phyloP scores from a whole-genome alignment of 2,113 vertebrate species.

The Oxyruncus cristatus region DNA sequence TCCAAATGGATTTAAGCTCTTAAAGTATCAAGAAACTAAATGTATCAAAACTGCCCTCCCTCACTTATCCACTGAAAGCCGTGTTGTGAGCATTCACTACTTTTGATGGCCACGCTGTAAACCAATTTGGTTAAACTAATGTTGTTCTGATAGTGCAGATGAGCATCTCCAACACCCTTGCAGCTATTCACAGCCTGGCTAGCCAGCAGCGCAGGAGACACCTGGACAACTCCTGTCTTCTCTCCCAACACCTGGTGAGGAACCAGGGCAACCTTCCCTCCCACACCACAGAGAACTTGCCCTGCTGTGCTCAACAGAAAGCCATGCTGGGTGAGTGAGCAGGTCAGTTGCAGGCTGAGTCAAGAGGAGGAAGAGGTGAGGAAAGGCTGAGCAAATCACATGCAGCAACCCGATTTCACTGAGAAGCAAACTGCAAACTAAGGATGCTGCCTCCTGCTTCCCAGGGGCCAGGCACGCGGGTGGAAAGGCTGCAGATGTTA shows the following conservation, averaged over 20 bases:
- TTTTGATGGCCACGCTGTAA: not conserved
- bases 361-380: not conserved
- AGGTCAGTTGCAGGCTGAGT: rapidly evolving
- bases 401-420: rapidly evolving
- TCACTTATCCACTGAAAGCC: not conserved
- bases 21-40: not conserved
- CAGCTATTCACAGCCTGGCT: not conserved
- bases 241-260: not conserved
- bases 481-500: not conserved
- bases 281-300: rapidly evolving
- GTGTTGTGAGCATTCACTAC: rapidly evolving
- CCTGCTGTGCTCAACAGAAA: not conserved
- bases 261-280: not conserved
- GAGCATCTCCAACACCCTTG: not conserved
- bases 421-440: not conserved
- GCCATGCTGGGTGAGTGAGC: rapidly evolving
- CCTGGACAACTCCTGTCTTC: not conserved
- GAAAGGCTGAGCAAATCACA: not conserved
- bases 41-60: not conserved
- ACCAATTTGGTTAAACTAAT: not conserved
- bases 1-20: not conserved
- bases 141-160: not conserved
- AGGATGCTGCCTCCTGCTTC: not conserved
- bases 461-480: rapidly evolving
- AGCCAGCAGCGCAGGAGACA: not conserved